A percentile compares a stretch with the other conserved stretches of the same genome.
Evolutionary conservation across 2,888 invertebrate species (phyloP).

Genomic region (Himalopsyche kuldschensis): DNA sequence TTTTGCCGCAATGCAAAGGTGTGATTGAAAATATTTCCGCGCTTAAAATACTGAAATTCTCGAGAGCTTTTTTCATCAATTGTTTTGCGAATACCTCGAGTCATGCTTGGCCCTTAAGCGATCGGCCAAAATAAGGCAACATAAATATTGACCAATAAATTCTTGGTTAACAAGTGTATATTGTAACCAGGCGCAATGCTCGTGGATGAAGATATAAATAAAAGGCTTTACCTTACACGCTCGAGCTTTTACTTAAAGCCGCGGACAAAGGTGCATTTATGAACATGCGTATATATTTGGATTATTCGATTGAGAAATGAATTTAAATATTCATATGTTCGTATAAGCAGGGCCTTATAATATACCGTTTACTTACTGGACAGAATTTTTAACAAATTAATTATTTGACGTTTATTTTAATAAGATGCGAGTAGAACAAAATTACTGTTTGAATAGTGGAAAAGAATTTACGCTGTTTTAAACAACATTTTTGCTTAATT

Average conservation of each 20-base stretch:
- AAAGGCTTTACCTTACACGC: not conserved
- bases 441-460: too few relatives aligned
- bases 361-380: too few relatives aligned
- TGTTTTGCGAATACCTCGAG: not conserved
- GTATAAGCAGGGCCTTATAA: not conserved
- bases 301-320: not conserved
- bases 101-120: not conserved
- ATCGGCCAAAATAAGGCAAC: not conserved
- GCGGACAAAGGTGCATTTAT: not conserved
- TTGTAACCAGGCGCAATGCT: not conserved
- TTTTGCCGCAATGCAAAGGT: not conserved
- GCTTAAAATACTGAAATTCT: not conserved
- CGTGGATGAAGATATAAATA: not conserved
- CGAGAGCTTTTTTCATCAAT: not conserved
- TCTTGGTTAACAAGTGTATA: slow-evolving; percentile 1
- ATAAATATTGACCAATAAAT: slow-evolving; percentile 6
- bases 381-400: too few relatives aligned
- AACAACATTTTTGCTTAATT: too few relatives aligned
- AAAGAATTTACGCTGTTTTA: too few relatives aligned
- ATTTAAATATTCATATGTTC: too few relatives aligned
- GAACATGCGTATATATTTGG: not conserved
- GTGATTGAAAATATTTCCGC: not conserved
- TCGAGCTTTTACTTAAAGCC: not conserved
- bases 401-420: too few relatives aligned
- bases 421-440: too few relatives aligned